Base-by-base conservation (phyloP, 2,797 vertebrate species). In the Arnoldichthys spilopterus region DNA sequence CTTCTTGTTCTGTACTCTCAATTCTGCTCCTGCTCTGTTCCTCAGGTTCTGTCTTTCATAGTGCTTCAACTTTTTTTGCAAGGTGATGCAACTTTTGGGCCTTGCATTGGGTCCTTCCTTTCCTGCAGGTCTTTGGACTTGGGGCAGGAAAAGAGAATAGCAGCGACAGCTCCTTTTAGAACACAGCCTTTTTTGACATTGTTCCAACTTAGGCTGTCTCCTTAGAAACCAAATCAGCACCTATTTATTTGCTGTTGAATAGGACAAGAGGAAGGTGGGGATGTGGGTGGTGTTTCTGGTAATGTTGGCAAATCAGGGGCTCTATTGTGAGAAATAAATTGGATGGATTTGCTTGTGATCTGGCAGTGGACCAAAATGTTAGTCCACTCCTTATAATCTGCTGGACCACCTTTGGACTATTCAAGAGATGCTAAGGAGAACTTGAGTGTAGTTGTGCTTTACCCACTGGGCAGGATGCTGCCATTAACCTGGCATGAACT, bases 211-310 rank as follows among this genome's bases (percentile, higher is more conserved):
- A 61, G 76, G 68, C 53, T 11, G 73, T 74, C 73, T 74, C 81
- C 66, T 9, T 83, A 76, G 82, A 83, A 86, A 87, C 77, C 56
- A 37, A 37, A 53, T 74, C 56, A 84, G 79, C 80, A 77, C 51
- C 61, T 82, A 72, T 85, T 82, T 85, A 82, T 83, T 83, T 72
- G 81, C 78, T 76, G 66, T 24, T 30, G 75, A 85, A 86, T 80
- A 80, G 58, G 74, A 84, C 72, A 68, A 81, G 69, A 76, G 74
- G 24, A 76, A 72, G 53, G 69, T 47, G 4, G 20, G 53, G 61
- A 64, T 49, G 18, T 32, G 69, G 24, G 51, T 28, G 28, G 51
- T 62, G 67, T 74, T 80, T 85, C 62, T 84, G 64, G 72, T 81
- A 85, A 71, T 74, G 76, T 80, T 86, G 83, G 82, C 78, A 84